These are phyloP conservation scores for Euwallacea fornicatus DNA, from an alignment of 1,140 invertebrate genomes.

Conservation along the genomic window DNA sequence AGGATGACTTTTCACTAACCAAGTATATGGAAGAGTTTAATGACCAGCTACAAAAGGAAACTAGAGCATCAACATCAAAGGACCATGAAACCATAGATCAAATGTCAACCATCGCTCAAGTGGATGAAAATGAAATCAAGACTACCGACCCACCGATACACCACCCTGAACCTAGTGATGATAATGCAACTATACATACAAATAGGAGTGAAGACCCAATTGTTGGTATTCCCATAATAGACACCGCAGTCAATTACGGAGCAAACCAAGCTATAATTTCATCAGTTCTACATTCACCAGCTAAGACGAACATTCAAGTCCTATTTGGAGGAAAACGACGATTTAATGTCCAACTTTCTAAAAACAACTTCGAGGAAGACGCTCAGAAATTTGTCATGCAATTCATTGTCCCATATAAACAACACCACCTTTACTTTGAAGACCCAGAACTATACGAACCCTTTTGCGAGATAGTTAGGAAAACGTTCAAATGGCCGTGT, in stretches of 20 bases:
- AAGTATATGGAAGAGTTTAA: too few relatives aligned
- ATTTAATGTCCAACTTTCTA: background rate
- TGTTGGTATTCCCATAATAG: background rate
- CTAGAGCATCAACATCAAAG: too few relatives aligned
- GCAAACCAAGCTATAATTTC: background rate
- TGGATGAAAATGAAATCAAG: too few relatives aligned
- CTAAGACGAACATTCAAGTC: background rate
- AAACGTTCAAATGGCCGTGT: constrained; percentile 26
- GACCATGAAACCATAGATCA: too few relatives aligned
- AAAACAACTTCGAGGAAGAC: background rate
- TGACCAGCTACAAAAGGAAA: too few relatives aligned
- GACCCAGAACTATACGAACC: constrained; percentile 24
- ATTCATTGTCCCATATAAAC: constrained; percentile 16
- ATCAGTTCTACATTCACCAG: background rate
- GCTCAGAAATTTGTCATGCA: background rate
- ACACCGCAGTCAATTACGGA: background rate
- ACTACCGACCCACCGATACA: too few relatives aligned
- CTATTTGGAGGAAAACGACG: background rate
- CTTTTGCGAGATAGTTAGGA: constrained; percentile 8
- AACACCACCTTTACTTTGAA: constrained; percentile 32
- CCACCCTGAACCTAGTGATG: too few relatives aligned
- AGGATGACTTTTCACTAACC: too few relatives aligned
- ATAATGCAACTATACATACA: background rate
- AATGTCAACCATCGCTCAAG: too few relatives aligned
- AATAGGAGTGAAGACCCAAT: background rate